Evolutionary conservation across 2,113 vertebrate genomes (phyloP), one percentile per base, ranked within the genome.

Genomic region (Festucalex cinctus): DNA sequence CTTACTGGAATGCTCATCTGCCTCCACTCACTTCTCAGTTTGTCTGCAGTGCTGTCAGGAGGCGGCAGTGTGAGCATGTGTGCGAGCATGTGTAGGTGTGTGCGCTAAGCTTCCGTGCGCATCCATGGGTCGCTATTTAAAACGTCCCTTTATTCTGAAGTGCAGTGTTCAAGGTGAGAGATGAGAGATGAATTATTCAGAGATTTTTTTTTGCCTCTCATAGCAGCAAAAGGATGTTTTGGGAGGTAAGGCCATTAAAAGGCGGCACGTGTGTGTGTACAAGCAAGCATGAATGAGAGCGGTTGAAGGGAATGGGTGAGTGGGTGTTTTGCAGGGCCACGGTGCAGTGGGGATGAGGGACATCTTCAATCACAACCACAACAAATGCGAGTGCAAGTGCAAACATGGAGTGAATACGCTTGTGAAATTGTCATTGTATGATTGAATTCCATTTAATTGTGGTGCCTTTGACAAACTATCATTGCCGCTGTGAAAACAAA

Each of bases 181-280:
- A 78, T 80, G 79, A 82, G 71, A 64, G 58, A 87, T 90, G 83
- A 88, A 90, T 89, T 86, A 89, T 89, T 89, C 88, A 89, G 79
- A 78, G 74, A 79, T 83, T 76, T 88, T 86, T 86, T 77, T 86
- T 76, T 88, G n/a, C n/a, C 85, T 86, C 77, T 79, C 69, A 70
- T 80, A 63, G 68, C 75, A 73, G 80, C 74, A 86, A 85, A 79
- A 84, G 69, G 59, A 68, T 84, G 82, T 87, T 90, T 86, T 86
- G 79, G 77, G 80, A 85, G 85, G 79, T 86, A 84, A 87, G 77
- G 80, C 58, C 73, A 82, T 73, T 80, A 68, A 83, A 83, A 71
- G 77, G 63, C 48, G 68, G 51, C 63, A 7, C 70, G 60, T 59
- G 68, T 66, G 70, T 63, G 70, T 24, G 26, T 63, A 48, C 76